phyloP scores from a whole-genome alignment of 2,888 invertebrate species.

The Pinctada fucata region DNA sequence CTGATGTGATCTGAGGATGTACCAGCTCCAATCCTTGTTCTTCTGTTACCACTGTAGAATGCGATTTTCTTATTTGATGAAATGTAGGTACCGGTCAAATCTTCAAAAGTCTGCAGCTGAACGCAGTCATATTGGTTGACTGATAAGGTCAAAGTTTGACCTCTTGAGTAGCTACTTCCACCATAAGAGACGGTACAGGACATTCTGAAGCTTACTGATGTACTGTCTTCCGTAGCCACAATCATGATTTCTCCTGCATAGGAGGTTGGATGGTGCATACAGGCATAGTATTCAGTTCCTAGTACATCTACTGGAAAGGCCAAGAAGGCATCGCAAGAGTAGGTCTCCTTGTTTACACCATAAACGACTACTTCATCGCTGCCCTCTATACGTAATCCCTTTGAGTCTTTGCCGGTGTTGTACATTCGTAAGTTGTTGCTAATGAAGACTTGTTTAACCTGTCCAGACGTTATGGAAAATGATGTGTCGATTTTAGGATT shows the following conservation, averaged over 20 bases:
- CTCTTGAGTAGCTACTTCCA: slow-evolving; percentile 37
- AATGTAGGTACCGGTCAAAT: slow-evolving; percentile 64
- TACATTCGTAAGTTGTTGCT: slow-evolving; percentile 36
- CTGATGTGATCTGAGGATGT: slow-evolving; percentile 54
- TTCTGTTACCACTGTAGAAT: slow-evolving; percentile 62
- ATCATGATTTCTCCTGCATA: slow-evolving; percentile 45
- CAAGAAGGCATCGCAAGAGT: slow-evolving; percentile 57
- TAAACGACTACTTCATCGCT: slow-evolving; percentile 53
- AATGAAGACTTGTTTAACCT: slow-evolving; percentile 46
- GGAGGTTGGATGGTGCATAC: slow-evolving; percentile 47
- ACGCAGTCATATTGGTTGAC: slow-evolving; percentile 46
- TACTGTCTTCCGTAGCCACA: slow-evolving; percentile 46
- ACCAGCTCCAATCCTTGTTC: slow-evolving; percentile 50
- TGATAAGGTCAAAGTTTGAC: slow-evolving; percentile 26
- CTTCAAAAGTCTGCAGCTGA: slow-evolving; percentile 52
- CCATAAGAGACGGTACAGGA: slow-evolving; percentile 37
- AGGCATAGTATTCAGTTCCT: slow-evolving; percentile 52
- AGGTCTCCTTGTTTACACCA: slow-evolving; percentile 51
- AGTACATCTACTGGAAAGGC: slow-evolving; percentile 53
- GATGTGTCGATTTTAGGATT: slow-evolving; percentile 29
- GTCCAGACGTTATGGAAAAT: slow-evolving; percentile 48
- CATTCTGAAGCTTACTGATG: slow-evolving; percentile 37
- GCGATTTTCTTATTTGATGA: slow-evolving; percentile 55
- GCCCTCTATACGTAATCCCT: slow-evolving; percentile 29
- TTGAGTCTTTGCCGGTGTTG: neutral